Base-by-base conservation (phyloP, 2,888 invertebrate species). In the Acronicta aceris region DNA sequence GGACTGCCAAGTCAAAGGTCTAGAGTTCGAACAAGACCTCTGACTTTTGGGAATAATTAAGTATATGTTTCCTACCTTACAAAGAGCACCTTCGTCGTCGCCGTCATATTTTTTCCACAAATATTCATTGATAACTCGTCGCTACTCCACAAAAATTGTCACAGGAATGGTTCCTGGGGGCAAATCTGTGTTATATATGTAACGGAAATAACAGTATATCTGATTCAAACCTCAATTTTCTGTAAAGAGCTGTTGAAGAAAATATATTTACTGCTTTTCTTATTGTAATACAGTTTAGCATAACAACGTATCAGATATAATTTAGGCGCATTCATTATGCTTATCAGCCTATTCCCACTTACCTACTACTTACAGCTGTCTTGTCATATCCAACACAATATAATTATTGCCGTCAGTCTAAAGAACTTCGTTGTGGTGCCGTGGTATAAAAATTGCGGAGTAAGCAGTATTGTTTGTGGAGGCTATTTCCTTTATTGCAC, bases 251-350 rank as follows among this genome's bases (percentile, higher is more conserved):
- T 15, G 27, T 7, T 38, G 25, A n/a, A 47, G 59, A 47, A 54
- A 57, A 59, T 42, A 42, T 27, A 53, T 40, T 12, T n/a, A 1
- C 17, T 17, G 33, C 51, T 45, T 57, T 73, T 76, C 47, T 55
- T 65, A 76, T 79, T 73, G 17, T 53, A 76, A 79, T 65, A n/a
- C 10, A 12, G 50, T 50, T 75, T 78, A 55, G 13, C 64, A 78
- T 78, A 7, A 78, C 56, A 75, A 65, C 38, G 41, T 49, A 3
- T 57, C 33, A 30, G n/a, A n/a, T n/a, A 33, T 46, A n/a, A 48
- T 41, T 33, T 45, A 45, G n/a, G n/a, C 25, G 21, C 45, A 45
- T 33, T 16, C 9, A 33, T 53, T 36, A 38, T 2, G 36, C 5
- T 21, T 21, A 21, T 10, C 15, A 33, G 27, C 15, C 33, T 12